Percentiles rank a stretch among this genome's conserved stretches.
These are phyloP conservation scores for Paedocypris sp. DNA, from an alignment of 2,113 vertebrate species.

Conservation along the genomic window DNA sequence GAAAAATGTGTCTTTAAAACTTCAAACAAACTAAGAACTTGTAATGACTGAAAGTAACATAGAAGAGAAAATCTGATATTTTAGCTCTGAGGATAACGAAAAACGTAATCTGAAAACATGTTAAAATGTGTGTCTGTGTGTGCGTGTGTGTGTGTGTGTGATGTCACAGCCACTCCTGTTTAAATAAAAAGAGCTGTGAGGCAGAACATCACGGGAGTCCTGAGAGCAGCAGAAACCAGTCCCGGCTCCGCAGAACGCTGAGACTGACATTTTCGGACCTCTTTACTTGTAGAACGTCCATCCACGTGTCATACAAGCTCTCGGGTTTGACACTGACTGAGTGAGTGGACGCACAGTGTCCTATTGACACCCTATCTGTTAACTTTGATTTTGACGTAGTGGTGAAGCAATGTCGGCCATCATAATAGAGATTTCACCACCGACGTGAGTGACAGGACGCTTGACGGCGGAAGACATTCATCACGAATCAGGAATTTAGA, in stretches of 20 bases:
- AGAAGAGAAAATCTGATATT: too few relatives aligned
- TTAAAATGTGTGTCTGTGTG: too few relatives aligned
- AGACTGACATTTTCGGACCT: constrained; percentile 11
- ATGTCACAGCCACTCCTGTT: too few relatives aligned
- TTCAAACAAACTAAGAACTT: too few relatives aligned
- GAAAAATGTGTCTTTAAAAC: too few relatives aligned
- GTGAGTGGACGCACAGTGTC: constrained; percentile 14
- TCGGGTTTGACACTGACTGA: constrained; percentile 20
- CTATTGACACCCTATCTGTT: constrained; percentile 21
- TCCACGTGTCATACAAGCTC: constrained; percentile 2
- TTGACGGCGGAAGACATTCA: constrained; percentile 17
- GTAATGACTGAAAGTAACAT: too few relatives aligned
- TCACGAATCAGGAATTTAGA: constrained; percentile 8
- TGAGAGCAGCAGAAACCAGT: not conserved
- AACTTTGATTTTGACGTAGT: constrained; percentile 28
- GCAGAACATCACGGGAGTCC: not conserved
- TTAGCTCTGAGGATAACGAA: too few relatives aligned
- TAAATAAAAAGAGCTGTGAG: too few relatives aligned
- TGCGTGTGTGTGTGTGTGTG: too few relatives aligned
- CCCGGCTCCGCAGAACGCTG: constrained; percentile 1
- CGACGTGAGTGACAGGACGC: constrained; percentile 18
- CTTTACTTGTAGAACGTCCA: not conserved
- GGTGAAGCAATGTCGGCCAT: constrained; percentile 13
- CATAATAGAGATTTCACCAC: constrained; percentile 22
- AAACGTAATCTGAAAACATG: too few relatives aligned